Base-by-base conservation (phyloP, 2,888 invertebrate genomes). In the Limenitis arthemis region DNA sequence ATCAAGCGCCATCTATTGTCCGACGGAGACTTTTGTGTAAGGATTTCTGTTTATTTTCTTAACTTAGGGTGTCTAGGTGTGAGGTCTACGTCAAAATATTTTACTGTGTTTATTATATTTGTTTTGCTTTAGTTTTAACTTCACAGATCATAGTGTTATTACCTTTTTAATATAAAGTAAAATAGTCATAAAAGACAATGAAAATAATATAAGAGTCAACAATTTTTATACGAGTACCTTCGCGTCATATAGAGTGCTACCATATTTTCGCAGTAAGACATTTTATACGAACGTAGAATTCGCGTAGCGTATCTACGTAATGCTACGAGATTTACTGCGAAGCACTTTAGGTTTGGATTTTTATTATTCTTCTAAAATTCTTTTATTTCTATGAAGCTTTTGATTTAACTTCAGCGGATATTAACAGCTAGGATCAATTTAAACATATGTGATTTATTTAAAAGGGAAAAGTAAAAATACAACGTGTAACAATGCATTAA, bases 1-100 rank as follows among this genome's bases (percentile, higher is more conserved):
- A 85, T 85, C 83, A 79, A 81, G 76, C 83, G 82, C 81, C 85
- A 85, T 84, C 85, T 85, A 81, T 85, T 85, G 85, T 84, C 80
- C 79, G 62, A 61, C 63, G 66, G 68, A 72, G 72, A 80, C 79
- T 81, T 77, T 79, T 79, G 73, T 77, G 70, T 64, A 69, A 69
- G 70, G 72, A 73, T 74, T 68, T 50, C 51, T 51, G 30, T 50
- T 44, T 44, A 33, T 46, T 51, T 51, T 51, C 39, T 40, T 44
- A 46, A 51, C 36, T 51, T 40, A 44, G 46, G 30, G 28, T 8
- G 50, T 51, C 50, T 51, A 44, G 34, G 8, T 44, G 40, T 44
- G 40, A 44, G 32, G 40, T 40, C 11, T 40, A 31, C 34, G 6
- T 33, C 30, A 7, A 31, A 36, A 29, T 5, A 40, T 44, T 40